Evolutionary conservation across 1,140 invertebrate species (phyloP), one percentile per base, ranked within the genome.

Genomic region (Ceratitis capitata): DNA sequence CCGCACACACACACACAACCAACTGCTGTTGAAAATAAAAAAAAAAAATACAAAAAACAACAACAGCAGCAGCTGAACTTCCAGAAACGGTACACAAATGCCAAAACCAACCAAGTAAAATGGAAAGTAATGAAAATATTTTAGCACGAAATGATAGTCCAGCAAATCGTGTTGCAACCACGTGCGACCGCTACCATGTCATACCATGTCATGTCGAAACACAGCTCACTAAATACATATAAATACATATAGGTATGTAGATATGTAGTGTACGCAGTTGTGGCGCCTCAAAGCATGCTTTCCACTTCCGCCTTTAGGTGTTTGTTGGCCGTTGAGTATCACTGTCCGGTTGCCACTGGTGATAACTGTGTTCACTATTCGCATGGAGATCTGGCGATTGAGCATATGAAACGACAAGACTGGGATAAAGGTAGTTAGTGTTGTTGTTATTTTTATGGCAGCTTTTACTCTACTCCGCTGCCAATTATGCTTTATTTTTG

Each of bases 111-210:
- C 69, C 69, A 78, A 78, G 39, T 26, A 26, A 78, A 78, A 78
- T 78, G 69, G n/a, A 78, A 78, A 45, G 69, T 78, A 78, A 78
- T 47, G 69, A 78, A 78, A 78, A 78, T 32, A 78, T 78, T 78
- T 78, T 78, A 45, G 69, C 69, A 78, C 69, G 69, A 78, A 78
- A 78, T 78, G 69, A 78, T 78, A 78, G 69, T 78, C 69, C 69
- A 78, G 45, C 69, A 78, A 78, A 78, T 45, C 69, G 69, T 45
- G 69, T 78, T 78, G 69, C 39, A 78, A 78, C 69, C 69, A 78
- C 69, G 69, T 78, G 69, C 69, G n/a, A n/a, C n/a, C n/a, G 69
- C 39, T 14, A 39, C 51, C 51, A 56, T 23, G 39, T 23, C 32
- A 2, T 19, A 14, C 39, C 19, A 78, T 32, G 14, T 19, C 56